These are phyloP conservation scores for Agrypnia vestita DNA, from an alignment of 1,140 invertebrate genomes.

Conservation along the genomic window DNA sequence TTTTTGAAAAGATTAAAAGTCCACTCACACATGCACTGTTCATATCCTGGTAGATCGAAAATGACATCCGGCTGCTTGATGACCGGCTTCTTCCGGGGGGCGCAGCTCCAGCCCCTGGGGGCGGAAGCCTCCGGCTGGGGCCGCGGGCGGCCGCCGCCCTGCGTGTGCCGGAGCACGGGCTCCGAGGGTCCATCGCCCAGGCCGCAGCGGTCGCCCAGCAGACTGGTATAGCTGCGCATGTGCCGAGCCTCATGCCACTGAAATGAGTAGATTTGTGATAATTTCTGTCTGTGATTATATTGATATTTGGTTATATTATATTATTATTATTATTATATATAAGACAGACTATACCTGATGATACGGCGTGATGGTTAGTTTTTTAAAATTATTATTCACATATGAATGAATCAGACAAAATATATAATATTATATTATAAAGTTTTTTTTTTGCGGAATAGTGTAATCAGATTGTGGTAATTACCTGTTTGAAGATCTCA, in stretches of 20 bases:
- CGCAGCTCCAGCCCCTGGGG: constrained; percentile 46
- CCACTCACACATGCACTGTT: constrained; percentile 54
- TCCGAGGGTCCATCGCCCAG: neutral
- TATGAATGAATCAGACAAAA: too few species aligned
- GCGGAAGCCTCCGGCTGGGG: neutral
- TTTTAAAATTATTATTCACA: too few species aligned
- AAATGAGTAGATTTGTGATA: too few species aligned
- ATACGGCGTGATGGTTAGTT: too few species aligned
- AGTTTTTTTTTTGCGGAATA: too few species aligned
- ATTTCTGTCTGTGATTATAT: too few species aligned
- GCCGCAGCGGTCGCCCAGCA: neutral
- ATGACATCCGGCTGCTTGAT: constrained; percentile 51
- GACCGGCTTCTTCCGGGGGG: constrained; percentile 49
- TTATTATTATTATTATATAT: too few species aligned
- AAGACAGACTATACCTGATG: too few species aligned
- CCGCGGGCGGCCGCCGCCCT: neutral
- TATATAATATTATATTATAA: too few species aligned
- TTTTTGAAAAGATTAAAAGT: too few species aligned
- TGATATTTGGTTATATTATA: too few species aligned
- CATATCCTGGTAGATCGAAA: constrained; percentile 55
- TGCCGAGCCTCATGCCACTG: neutral
- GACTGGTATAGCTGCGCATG: neutral
- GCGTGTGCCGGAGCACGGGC: neutral
- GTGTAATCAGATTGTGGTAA: too few species aligned
- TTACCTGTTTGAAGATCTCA: constrained; percentile 52